A percentile compares a stretch with the other conserved stretches of the same genome.
phyloP scores from a whole-genome alignment of 2,888 invertebrate species.

The Deroplatys truncata region DNA sequence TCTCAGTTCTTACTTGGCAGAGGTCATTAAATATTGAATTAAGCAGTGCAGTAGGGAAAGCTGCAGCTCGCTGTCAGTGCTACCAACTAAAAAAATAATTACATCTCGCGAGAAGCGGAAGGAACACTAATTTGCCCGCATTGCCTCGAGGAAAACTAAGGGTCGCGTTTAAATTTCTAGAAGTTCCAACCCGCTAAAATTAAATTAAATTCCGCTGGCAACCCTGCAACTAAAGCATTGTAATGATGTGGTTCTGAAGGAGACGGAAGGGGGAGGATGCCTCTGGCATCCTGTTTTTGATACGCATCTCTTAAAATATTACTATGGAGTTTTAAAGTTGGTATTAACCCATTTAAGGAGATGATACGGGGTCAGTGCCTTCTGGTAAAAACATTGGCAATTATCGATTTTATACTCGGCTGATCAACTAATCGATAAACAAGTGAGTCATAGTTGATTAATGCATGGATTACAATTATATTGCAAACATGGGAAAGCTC shows the following conservation, averaged over 20 bases:
- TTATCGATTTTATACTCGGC: too few species aligned
- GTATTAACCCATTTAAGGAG: too few species aligned
- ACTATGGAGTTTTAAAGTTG: too few species aligned
- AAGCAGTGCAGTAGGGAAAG: neutral
- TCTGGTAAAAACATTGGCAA: too few species aligned
- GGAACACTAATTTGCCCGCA: neutral
- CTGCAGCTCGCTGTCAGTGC: neutral
- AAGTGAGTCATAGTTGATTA: too few species aligned
- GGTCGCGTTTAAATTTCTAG: neutral
- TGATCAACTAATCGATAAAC: too few species aligned
- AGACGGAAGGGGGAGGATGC: neutral
- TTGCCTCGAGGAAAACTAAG: neutral
- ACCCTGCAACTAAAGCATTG: neutral
- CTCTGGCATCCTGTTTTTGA: neutral
- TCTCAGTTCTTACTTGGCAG: neutral
- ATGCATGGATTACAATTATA: too few species aligned
- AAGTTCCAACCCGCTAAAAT: neutral
- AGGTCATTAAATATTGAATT: neutral
- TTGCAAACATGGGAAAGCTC: too few species aligned
- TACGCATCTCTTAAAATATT: neutral
- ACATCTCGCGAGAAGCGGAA: neutral
- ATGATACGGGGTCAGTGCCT: too few species aligned
- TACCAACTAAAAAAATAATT: neutral
- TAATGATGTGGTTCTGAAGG: neutral
- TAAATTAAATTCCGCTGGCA: neutral